Evolutionary conservation across 1,140 invertebrate species (phyloP), one percentile per base, ranked within the genome.

Genomic region (Planococcus citri): DNA sequence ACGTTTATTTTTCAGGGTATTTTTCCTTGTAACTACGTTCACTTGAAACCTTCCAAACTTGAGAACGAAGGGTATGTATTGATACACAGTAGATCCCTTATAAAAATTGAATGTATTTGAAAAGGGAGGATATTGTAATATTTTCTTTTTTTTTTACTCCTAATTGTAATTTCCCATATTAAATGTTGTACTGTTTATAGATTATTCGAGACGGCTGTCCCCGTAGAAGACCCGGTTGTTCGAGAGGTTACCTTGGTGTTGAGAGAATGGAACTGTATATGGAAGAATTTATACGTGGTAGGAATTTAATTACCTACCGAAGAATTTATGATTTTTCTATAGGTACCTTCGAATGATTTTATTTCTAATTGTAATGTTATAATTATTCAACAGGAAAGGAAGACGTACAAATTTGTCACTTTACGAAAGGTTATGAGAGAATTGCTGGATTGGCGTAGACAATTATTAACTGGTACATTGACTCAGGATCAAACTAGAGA

Each of bases 231-330:
- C 81, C 85, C 89, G 0, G 87, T 94, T n/a, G 89, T 94, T 0
- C 82, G 86, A 61, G 93, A 96, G 80, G 91, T 94, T n/a, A 91
- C 91, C 1, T 83, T 89, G 70, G 93, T 95, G 0, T 80, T 96
- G 12, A 81, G 92, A 77, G 94, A 97, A 87, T 97, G 94, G 94
- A 90, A 87, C 27, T 80, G 87, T 72, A 89, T 94, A 70, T 95
- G 93, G 93, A 94, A 94, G 76, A 86, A 86, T 70, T 81, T 94
- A 14, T 95, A 88, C 83, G 88, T 94, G 81, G 91, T 91, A 80
- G 81, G 86, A 81, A n/a, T 61, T 1, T 22, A 21, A 14, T 57
- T 27, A 12, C 12, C n/a, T 20, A 21, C 33, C 3, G 20, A 29
- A 68, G 3, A n/a, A 27, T 21, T 29, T 22, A 17, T 33, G 29